Percentiles rank a stretch among this genome's conserved stretches.
Evolutionary conservation across 2,113 vertebrate species (phyloP).

Genomic region (Lepus europaeus): DNA sequence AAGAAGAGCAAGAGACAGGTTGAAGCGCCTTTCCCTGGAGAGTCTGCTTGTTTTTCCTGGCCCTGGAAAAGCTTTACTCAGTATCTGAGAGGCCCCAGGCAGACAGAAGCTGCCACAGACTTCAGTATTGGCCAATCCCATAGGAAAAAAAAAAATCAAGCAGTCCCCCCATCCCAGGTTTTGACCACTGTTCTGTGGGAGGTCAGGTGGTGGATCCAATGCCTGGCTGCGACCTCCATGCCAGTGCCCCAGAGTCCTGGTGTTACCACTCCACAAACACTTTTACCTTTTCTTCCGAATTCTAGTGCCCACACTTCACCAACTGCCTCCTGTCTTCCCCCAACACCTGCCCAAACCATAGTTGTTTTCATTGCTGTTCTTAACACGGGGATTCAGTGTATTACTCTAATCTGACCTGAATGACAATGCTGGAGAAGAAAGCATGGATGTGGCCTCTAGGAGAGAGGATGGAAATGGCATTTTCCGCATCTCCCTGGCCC

Average conservation of each 20-base stretch:
- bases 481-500: not conserved
- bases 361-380: rapidly evolving
- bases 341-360: not conserved
- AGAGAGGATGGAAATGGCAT: not conserved
- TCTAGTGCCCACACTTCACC: not conserved
- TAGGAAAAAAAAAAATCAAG: not conserved
- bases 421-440: not conserved
- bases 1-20: not conserved
- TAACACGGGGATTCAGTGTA: not conserved
- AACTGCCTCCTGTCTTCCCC: not conserved
- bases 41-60: not conserved
- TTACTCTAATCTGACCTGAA: not conserved
- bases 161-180: rapidly evolving
- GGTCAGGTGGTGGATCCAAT: not conserved
- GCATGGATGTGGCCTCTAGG: not conserved
- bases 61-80: not conserved
- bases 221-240: not conserved
- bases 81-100: not conserved
- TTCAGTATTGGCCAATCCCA: not conserved
- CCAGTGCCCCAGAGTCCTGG: not conserved
- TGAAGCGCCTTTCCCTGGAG: rapidly evolving
- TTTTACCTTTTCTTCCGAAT: not conserved
- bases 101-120: not conserved
- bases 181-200: not conserved
- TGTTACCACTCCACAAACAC: not conserved